These are phyloP conservation scores for Microctonus aethiopoides DNA, from an alignment of 2,888 invertebrate species.

Conservation along the genomic window DNA sequence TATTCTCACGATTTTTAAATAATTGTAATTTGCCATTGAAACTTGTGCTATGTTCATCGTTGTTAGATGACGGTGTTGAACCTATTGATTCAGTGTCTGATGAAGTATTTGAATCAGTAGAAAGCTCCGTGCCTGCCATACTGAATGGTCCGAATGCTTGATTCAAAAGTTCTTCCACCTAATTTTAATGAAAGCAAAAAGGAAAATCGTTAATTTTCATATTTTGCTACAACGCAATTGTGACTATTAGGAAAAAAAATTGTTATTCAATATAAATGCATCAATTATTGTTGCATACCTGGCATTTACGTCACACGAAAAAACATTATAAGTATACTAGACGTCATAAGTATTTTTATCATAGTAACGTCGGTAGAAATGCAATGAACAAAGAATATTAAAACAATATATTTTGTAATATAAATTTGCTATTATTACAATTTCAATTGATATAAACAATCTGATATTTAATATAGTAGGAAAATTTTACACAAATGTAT, in stretches of 20 bases:
- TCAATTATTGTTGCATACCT: neutral
- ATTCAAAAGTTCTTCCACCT: conserved; percentile 58
- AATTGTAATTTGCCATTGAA: conserved; percentile 45
- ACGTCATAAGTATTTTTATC: neutral
- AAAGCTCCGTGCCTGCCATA: conserved; percentile 42
- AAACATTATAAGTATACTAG: neutral
- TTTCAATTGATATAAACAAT: neutral
- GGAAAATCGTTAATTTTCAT: too few relatives aligned
- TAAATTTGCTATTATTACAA: neutral
- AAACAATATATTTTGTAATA: neutral
- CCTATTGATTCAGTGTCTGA: conserved; percentile 67
- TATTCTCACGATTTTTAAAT: conserved; percentile 43
- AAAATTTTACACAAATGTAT: neutral
- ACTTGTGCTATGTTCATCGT: conserved; percentile 50
- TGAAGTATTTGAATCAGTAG: conserved; percentile 52
- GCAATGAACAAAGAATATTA: neutral
- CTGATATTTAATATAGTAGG: neutral
- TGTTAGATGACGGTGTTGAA: conserved; percentile 63
- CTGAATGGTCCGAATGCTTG: conserved; percentile 54
- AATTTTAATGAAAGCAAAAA: conserved; percentile 23
- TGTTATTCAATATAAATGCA: conserved; percentile 3
- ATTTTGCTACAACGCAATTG: too few relatives aligned
- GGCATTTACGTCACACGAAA: conserved; percentile 11
- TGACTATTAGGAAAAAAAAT: neutral
- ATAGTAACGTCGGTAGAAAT: neutral